phyloP scores from a whole-genome alignment of 2,797 vertebrate genomes.

The Acrossocheilus fasciatus region DNA sequence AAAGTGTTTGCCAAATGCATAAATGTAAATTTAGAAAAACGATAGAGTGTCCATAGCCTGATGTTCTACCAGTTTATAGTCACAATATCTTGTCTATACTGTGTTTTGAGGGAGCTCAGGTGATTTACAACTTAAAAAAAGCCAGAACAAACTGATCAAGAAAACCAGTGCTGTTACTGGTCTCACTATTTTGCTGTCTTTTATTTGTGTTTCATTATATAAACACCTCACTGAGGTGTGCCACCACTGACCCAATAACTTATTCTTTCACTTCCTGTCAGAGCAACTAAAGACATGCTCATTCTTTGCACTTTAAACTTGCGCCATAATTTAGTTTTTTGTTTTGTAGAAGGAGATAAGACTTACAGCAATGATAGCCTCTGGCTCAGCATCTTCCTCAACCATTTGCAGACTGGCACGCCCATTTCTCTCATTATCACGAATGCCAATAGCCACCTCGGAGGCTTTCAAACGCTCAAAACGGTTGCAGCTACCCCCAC shows the following conservation, averaged over 20 bases:
- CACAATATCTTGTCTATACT: background rate
- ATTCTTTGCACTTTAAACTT: background rate
- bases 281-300: background rate
- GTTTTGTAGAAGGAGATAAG: background rate
- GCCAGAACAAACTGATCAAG: background rate
- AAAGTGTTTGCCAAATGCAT: no score
- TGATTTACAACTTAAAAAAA: background rate
- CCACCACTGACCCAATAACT: background rate
- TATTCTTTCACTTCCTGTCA: background rate
- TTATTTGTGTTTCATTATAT: background rate
- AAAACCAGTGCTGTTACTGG: background rate
- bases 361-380: conserved; percentile 69
- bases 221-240: background rate
- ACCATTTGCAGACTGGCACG: conserved; percentile 66
- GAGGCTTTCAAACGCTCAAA: conserved; percentile 75
- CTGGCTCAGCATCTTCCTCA: conserved; percentile 72
- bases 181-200: background rate
- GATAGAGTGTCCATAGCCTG: background rate
- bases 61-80: background rate
- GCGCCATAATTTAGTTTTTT: background rate
- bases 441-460: conserved; percentile 73
- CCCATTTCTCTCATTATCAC: conserved; percentile 76
- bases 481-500: conserved; percentile 71
- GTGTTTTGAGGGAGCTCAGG: background rate
- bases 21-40: no score